These are phyloP conservation scores for Microcebus griseorufus DNA, from an alignment of 2,113 vertebrate genomes.

Conservation along the genomic window DNA sequence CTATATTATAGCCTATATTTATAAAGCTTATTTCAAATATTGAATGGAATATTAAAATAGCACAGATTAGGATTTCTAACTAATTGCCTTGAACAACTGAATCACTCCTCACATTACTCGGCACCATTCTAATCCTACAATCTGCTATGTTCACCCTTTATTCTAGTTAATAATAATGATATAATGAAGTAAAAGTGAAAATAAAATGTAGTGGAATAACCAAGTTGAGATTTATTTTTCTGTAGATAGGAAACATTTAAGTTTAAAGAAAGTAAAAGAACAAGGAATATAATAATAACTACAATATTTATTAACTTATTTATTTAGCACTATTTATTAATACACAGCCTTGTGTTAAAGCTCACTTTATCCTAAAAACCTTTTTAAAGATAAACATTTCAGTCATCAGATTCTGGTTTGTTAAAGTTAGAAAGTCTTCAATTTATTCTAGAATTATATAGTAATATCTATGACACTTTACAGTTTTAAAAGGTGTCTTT, in stretches of 20 bases:
- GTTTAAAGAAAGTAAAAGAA: neutral
- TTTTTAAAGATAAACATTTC: constrained; percentile 14
- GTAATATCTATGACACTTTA: neutral
- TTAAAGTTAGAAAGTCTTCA: neutral
- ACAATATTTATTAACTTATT: neutral
- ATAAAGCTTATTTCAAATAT: constrained; percentile 25
- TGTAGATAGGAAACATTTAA: neutral
- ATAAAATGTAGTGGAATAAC: neutral
- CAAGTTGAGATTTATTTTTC: neutral
- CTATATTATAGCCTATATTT: neutral
- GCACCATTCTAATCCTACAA: neutral
- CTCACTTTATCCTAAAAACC: neutral
- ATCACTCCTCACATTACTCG: constrained; percentile 8
- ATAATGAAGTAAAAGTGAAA: neutral
- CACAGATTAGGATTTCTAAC: constrained; percentile 15
- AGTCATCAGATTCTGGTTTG: neutral
- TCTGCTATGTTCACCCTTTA: neutral
- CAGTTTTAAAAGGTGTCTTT: neutral
- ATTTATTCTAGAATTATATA: constrained; percentile 26
- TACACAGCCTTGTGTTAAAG: neutral
- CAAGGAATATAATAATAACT: neutral
- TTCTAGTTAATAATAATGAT: neutral
- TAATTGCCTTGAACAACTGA: neutral
- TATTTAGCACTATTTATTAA: neutral
- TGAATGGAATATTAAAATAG: neutral